These are phyloP conservation scores for Venustaconcha ellipsiformis DNA, from an alignment of 1,140 invertebrate genomes.

Conservation along the genomic window DNA sequence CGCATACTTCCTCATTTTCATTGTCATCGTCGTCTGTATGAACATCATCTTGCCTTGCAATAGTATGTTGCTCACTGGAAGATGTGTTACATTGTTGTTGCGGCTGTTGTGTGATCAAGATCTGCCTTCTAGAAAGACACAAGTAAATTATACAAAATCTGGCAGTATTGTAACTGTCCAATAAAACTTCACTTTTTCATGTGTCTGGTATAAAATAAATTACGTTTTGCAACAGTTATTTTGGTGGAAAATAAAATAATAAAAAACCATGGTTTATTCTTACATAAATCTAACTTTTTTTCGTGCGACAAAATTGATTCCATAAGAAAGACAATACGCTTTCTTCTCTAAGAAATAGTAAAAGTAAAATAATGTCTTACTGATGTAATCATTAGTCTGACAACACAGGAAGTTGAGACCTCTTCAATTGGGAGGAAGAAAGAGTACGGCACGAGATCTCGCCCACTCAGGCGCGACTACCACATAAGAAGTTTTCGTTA, in stretches of 20 bases:
- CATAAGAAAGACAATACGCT: too few relatives aligned
- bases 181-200: slow-evolving; percentile 3
- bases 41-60: not conserved
- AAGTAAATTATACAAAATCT: slow-evolving; percentile 1
- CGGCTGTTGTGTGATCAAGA: slow-evolving; percentile 29
- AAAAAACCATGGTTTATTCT: slow-evolving; percentile 9
- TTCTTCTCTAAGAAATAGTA: too few relatives aligned
- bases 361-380: too few relatives aligned
- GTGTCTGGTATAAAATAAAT: not conserved
- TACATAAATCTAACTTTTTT: not conserved
- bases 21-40: slow-evolving; percentile 40
- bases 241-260: slow-evolving; percentile 8
- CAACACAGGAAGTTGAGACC: too few relatives aligned
- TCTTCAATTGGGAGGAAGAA: too few relatives aligned
- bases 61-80: too few relatives aligned
- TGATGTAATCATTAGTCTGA: too few relatives aligned
- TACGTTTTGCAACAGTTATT: slow-evolving; percentile 1
- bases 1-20: slow-evolving; percentile 48
- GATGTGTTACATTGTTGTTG: not conserved
- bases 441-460: too few relatives aligned
- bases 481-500: too few relatives aligned
- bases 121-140: slow-evolving; percentile 33
- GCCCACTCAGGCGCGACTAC: too few relatives aligned
- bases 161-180: not conserved
- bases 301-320: too few relatives aligned